Evolutionary conservation across 1,140 invertebrate genomes (phyloP).

Genomic region (Archegozetes longisetosus): DNA sequence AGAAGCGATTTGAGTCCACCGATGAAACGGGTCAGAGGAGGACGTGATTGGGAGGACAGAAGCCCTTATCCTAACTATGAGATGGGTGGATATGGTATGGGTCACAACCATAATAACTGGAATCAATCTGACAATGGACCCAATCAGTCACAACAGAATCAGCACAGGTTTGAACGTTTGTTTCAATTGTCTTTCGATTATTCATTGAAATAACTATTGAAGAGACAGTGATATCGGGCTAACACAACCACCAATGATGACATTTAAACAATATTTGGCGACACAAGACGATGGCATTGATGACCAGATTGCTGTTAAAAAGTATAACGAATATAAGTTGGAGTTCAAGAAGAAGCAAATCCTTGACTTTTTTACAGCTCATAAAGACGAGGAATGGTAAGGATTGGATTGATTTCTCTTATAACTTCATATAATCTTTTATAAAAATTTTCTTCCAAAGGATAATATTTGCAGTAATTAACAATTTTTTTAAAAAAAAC

Average conservation of each 20-base stretch:
- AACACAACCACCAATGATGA: slow-evolving; percentile 79
- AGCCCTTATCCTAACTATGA: slow-evolving; percentile 10
- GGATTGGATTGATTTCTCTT: slow-evolving; percentile 22
- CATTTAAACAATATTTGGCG: slow-evolving; percentile 88
- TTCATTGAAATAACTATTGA: neutral
- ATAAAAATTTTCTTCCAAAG: neutral
- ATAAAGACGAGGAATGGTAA: slow-evolving; percentile 99
- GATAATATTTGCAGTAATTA: neutral
- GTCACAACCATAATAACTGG: neutral
- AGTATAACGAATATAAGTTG: slow-evolving; percentile 96
- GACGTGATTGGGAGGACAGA: slow-evolving; percentile 43
- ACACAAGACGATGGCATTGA: slow-evolving; percentile 94
- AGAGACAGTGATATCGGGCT: slow-evolving; percentile 11
- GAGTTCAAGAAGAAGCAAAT: slow-evolving; percentile 91
- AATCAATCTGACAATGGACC: neutral
- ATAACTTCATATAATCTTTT: neutral
- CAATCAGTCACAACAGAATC: neutral
- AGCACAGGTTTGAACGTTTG: slow-evolving; percentile 2
- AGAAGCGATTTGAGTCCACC: slow-evolving; percentile 49
- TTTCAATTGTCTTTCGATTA: neutral
- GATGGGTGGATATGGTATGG: neutral
- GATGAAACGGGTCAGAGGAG: slow-evolving; percentile 52
- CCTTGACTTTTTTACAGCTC: slow-evolving; percentile 94
- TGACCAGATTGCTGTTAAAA: slow-evolving; percentile 88
- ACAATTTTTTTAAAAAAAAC: no score